A percentile compares a stretch with the other conserved stretches of the same genome.
These are phyloP conservation scores for Lasioglossum morio DNA, from an alignment of 2,888 invertebrate species.

Conservation along the genomic window DNA sequence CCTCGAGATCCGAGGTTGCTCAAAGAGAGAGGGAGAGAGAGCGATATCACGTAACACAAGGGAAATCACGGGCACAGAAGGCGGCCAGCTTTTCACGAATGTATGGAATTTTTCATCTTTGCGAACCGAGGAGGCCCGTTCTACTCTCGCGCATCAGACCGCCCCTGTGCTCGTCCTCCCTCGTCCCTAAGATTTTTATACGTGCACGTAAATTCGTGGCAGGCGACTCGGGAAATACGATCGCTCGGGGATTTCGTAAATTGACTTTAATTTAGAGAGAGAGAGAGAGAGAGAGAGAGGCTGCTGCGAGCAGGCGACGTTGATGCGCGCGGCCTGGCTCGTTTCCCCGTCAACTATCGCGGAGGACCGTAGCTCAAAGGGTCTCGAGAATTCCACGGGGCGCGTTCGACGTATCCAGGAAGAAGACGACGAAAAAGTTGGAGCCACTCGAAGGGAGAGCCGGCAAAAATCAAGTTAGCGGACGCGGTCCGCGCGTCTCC, in stretches of 20 bases:
- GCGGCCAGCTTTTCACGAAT: conserved; percentile 67
- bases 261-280: conserved; percentile 50
- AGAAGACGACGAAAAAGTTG: background rate
- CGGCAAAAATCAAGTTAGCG: background rate
- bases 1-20: conserved; percentile 18
- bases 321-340: background rate
- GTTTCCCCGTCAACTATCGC: background rate
- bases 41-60: conserved; percentile 62
- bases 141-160: background rate
- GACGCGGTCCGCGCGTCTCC: background rate
- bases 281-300: too few relatives aligned
- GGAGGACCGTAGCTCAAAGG: background rate
- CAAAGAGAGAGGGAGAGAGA: conserved; percentile 28
- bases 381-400: background rate
- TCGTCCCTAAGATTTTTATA: conserved; percentile 13
- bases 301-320: background rate
- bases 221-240: conserved; percentile 14
- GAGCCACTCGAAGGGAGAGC: background rate
- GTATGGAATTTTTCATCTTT: conserved; percentile 74
- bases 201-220: conserved; percentile 15
- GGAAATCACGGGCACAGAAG: conserved; percentile 63
- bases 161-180: background rate
- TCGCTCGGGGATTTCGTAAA: conserved; percentile 40
- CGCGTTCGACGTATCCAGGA: background rate
- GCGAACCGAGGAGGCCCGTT: background rate